Evolutionary conservation across 2,888 invertebrate genomes (phyloP), one percentile per base, ranked within the genome.

Genomic region (Hypselothyrea guttata): DNA sequence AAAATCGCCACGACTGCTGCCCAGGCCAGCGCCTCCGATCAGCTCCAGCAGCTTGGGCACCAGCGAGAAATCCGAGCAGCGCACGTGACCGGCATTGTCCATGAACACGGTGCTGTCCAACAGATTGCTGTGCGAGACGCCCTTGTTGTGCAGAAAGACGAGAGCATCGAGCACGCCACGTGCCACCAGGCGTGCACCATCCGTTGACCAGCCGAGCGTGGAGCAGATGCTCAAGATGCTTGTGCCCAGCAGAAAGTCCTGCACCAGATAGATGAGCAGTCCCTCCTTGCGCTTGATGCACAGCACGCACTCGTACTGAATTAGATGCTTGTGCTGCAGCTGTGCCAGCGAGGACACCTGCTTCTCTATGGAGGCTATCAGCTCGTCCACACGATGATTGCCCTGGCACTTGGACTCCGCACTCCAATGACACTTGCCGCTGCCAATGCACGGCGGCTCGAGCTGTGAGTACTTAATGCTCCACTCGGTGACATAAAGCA

Each of bases 111-210:
- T 94, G 13, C 93, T 93, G 75, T 93, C 93, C 59, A 94, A 91
- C n/a, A 98, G 90, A 89, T 96, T 94, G 82, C 94, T 94, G 88
- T 98, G 97, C 11, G 96, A 93, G 1, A 97, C 93, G 67, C 95
- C 94, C 64, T 94, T 94, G 74, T 93, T 92, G 87, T 98, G 97
- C 53, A 98, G 91, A 87, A 94, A 96, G 33, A 93, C 92, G 28
- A 97, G 89, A 9, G 95, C 96, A 48, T 93, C 92, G 2, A 97
- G 91, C 22, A 97, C 92, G 27, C 95, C 95, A 42, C 91, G 91
- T 0, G 94, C 94, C 28, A 96, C 88, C 77, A 88, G 87, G 3
- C 90, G 84, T 0, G 88, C 89, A 90, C 77, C 93, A 90, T 89
- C 90, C 68, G 86, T 86, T 64, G 88, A 90, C 89, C 90, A 90